phyloP scores from a whole-genome alignment of 2,113 vertebrate species.

The Eublepharis macularius region DNA sequence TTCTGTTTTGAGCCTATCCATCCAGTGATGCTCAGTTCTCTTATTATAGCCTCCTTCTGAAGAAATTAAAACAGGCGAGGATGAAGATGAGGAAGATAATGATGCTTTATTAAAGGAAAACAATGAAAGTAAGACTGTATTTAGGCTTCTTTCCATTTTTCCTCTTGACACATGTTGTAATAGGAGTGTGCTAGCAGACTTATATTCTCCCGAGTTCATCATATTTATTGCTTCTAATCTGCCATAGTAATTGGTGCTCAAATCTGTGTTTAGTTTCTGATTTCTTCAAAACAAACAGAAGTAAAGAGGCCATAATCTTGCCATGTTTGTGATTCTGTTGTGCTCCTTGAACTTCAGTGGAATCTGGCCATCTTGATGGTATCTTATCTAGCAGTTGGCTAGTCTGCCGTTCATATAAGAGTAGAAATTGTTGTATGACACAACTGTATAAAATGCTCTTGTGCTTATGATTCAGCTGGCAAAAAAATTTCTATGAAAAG shows the following conservation, averaged over 20 bases:
- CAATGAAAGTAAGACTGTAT: constrained; percentile 91
- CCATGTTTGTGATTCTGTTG: neutral
- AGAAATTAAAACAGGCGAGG: constrained; percentile 99
- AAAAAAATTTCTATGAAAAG: accelerated
- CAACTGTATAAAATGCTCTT: constrained; percentile 4
- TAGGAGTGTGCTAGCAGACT: neutral
- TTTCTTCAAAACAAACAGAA: accelerated
- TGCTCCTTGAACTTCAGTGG: neutral
- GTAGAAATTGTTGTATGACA: constrained; percentile 1
- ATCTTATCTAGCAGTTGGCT: constrained; percentile 16
- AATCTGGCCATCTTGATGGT: neutral
- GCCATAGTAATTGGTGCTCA: neutral
- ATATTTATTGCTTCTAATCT: constrained; percentile 3
- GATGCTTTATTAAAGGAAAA: constrained; percentile 97
- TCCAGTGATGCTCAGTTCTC: constrained; percentile 59
- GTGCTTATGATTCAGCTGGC: neutral
- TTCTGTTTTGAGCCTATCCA: constrained; percentile 29
- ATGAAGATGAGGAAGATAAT: constrained; percentile 95
- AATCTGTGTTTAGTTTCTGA: accelerated
- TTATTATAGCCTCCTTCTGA: constrained; percentile 91
- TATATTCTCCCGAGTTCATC: neutral
- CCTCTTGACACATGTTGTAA: constrained; percentile 4
- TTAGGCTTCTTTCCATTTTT: constrained; percentile 44
- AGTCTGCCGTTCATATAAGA: neutral
- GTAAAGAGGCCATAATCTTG: neutral